These are phyloP conservation scores for Gallinago nigripennis DNA, from an alignment of 2,797 vertebrate species.

Conservation along the genomic window DNA sequence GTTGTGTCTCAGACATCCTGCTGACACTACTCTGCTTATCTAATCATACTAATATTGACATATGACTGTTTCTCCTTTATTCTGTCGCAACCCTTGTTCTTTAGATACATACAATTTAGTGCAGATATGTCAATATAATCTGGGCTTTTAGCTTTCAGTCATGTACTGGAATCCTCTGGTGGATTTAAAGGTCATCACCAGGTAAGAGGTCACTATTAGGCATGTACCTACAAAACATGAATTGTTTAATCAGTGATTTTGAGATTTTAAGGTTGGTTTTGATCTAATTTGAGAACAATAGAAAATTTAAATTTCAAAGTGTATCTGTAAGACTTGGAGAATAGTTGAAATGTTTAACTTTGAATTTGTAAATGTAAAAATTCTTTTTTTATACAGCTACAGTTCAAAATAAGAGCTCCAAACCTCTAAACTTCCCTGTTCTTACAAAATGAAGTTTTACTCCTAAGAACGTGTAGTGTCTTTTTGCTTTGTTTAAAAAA, in stretches of 20 bases:
- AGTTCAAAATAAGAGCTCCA: not conserved
- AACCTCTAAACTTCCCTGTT: not conserved
- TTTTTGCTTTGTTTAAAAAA: not conserved
- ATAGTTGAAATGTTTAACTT: not conserved
- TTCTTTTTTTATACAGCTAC: not conserved
- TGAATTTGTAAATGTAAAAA: not conserved
- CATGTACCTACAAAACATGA: not conserved
- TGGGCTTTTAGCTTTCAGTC: not conserved
- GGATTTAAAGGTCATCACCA: conserved; percentile 25
- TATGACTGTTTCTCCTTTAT: conserved; percentile 15
- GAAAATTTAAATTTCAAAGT: not conserved
- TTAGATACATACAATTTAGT: not conserved
- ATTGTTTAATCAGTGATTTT: not conserved
- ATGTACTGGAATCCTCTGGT: not conserved
- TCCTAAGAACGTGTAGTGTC: not conserved
- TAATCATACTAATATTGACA: conserved; percentile 50
- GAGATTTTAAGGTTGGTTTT: not conserved
- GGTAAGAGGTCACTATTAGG: conserved; percentile 6
- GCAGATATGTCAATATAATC: not conserved
- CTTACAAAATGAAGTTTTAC: not conserved
- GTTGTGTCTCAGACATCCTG: conserved; percentile 17
- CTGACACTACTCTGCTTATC: conserved; percentile 14
- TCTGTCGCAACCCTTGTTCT: conserved; percentile 40
- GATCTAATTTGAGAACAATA: not conserved
- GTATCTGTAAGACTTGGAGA: not conserved